Conservation (phyloP, 2,888 invertebrate genomes). For the Sarcophaga caerulescens region DNA sequence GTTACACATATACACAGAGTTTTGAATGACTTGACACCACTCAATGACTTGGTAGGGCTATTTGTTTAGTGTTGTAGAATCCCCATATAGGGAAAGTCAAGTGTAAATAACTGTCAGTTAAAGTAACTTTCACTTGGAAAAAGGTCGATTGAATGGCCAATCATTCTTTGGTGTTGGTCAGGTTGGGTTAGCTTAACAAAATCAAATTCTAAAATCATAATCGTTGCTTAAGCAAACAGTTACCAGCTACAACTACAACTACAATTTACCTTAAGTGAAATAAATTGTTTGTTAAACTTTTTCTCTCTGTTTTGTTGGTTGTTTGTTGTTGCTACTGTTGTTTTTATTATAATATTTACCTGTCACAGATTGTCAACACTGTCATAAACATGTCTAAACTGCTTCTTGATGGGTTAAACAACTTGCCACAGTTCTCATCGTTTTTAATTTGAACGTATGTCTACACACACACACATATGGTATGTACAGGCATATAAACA, state of each 20-base stretch:
- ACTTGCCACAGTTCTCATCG: too few relatives aligned
- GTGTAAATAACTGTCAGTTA: constrained; percentile 66
- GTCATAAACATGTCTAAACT: constrained; percentile 60
- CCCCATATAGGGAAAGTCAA: constrained; percentile 25
- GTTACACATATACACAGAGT: background rate
- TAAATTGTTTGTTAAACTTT: background rate
- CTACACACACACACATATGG: too few relatives aligned
- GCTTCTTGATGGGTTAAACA: too few relatives aligned
- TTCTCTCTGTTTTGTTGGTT: background rate
- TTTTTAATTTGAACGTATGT: background rate
- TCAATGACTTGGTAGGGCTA: background rate
- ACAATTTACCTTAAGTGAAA: background rate
- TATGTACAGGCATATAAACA: background rate
- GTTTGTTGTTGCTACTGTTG: background rate
- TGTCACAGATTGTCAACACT: constrained; percentile 68
- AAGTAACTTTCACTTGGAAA: constrained; percentile 24
- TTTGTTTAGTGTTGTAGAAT: background rate
- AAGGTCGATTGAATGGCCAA: background rate
- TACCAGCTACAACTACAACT: background rate
- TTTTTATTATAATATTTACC: constrained; percentile 59
- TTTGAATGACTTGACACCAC: background rate
- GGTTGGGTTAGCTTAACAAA: background rate
- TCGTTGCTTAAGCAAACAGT: background rate
- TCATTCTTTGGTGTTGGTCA: too few relatives aligned
- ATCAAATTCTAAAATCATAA: background rate